These are phyloP conservation scores for Penaeus monodon DNA, from an alignment of 2,888 invertebrate genomes.

Conservation along the genomic window DNA sequence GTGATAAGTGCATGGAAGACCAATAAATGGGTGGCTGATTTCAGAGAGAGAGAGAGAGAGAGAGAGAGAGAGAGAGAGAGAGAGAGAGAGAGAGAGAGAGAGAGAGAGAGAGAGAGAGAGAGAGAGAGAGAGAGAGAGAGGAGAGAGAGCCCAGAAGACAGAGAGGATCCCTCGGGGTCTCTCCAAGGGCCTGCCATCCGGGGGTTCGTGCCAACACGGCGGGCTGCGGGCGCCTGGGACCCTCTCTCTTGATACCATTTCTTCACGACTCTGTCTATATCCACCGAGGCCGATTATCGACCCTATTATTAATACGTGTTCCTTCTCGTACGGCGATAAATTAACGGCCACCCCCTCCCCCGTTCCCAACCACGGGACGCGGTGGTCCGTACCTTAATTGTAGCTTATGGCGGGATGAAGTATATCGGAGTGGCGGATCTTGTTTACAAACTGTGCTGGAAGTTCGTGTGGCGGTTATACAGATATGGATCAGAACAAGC, in stretches of 20 bases:
- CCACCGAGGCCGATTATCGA: slow-evolving; percentile 4
- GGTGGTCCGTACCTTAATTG: too few relatives aligned
- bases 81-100: slow-evolving; percentile 12
- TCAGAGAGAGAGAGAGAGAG: background rate
- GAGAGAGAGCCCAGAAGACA: background rate
- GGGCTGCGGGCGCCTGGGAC: too few relatives aligned
- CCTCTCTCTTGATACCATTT: slow-evolving; percentile 9
- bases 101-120: slow-evolving; percentile 4
- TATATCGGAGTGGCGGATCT: background rate
- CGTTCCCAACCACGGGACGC: background rate
- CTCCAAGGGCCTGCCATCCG: background rate
- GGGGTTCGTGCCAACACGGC: slow-evolving; percentile 1
- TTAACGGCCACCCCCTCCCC: background rate
- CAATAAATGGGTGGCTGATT: too few relatives aligned
- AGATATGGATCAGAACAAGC: slow-evolving; percentile 4
- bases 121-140: background rate
- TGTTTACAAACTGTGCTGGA: slow-evolving; percentile 4
- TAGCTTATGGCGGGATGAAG: too few relatives aligned
- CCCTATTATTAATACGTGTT: background rate
- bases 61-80: slow-evolving; percentile 7
- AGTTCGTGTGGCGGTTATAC: background rate
- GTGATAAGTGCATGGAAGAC: too few relatives aligned
- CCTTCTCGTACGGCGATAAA: background rate
- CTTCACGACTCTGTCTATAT: slow-evolving; percentile 22
- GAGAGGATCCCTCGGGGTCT: too few relatives aligned